Conservation (phyloP, 2,888 invertebrate species). For the Drosophila paracracens region DNA sequence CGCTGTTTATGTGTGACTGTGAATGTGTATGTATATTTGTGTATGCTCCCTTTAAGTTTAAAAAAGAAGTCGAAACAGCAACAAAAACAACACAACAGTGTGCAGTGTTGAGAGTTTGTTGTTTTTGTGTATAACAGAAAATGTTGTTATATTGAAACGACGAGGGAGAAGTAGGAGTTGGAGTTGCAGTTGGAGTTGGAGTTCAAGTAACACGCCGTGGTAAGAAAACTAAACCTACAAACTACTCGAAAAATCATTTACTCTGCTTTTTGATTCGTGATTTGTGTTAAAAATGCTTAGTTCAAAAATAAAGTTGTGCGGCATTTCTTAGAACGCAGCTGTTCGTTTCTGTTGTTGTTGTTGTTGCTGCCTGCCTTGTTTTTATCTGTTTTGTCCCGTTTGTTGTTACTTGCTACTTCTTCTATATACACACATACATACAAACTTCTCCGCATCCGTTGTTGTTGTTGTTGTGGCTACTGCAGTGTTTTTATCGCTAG, state of each 20-base stretch:
- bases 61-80: slow-evolving; percentile 68
- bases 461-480: slow-evolving; percentile 9
- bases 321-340: slow-evolving; percentile 43
- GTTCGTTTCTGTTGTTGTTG: slow-evolving; percentile 21
- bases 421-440: slow-evolving; percentile 20
- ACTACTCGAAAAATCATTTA: slow-evolving; percentile 1
- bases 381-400: slow-evolving; percentile 50
- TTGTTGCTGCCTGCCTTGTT: slow-evolving; percentile 15
- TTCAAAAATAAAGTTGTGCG: slow-evolving; percentile 19
- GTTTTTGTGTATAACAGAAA: slow-evolving; percentile 74
- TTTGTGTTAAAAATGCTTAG: background rate
- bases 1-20: slow-evolving; percentile 23
- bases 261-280: background rate
- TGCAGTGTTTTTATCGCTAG: slow-evolving; percentile 38
- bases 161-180: slow-evolving; percentile 20
- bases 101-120: slow-evolving; percentile 52
- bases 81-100: slow-evolving; percentile 44
- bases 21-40: slow-evolving; percentile 26
- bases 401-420: slow-evolving; percentile 44
- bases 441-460: slow-evolving; percentile 46
- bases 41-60: slow-evolving; percentile 68
- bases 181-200: slow-evolving; percentile 13
- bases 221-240: slow-evolving; percentile 27
- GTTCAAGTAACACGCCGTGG: slow-evolving; percentile 21
- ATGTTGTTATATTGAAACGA: slow-evolving; percentile 49